phyloP scores from a whole-genome alignment of 2,797 vertebrate species.

The Arrhamphus sclerolepis region DNA sequence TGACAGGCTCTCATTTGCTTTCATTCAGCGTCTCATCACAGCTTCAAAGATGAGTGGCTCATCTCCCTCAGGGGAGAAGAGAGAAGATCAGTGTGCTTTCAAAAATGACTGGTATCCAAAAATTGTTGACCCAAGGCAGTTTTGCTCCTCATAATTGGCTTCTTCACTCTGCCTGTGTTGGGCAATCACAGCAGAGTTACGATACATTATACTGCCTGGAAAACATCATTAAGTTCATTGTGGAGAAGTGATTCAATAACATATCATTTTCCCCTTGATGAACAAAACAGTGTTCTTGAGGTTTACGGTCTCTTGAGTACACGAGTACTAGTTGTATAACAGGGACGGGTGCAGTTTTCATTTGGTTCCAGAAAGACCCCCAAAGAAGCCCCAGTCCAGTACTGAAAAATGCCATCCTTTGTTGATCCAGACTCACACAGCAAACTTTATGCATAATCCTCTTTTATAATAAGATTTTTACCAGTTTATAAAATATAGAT shows the following conservation, averaged over 20 bases:
- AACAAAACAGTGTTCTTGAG: slow-evolving; percentile 51
- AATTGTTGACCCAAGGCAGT: slow-evolving; percentile 71
- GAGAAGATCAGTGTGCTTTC: slow-evolving; percentile 63
- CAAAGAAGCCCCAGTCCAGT: slow-evolving; percentile 19
- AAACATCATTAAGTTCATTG: slow-evolving; percentile 69
- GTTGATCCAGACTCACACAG: slow-evolving; percentile 3
- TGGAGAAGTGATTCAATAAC: slow-evolving; percentile 70
- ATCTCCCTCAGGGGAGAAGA: slow-evolving; percentile 60
- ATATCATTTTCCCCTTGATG: slow-evolving; percentile 71
- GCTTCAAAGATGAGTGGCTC: slow-evolving; percentile 77
- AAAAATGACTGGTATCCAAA: slow-evolving; percentile 79
- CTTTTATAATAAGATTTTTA: background rate
- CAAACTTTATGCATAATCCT: background rate
- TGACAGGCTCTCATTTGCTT: slow-evolving; percentile 79
- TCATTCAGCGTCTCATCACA: slow-evolving; percentile 76
- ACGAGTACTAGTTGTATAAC: slow-evolving; percentile 45
- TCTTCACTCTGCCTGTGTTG: slow-evolving; percentile 66
- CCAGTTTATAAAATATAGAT: too few species aligned
- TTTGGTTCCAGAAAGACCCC: slow-evolving; percentile 40
- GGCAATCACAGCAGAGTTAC: slow-evolving; percentile 66
- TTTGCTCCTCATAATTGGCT: slow-evolving; percentile 72
- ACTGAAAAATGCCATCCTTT: slow-evolving; percentile 39
- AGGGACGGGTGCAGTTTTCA: slow-evolving; percentile 26
- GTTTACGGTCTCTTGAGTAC: slow-evolving; percentile 24
- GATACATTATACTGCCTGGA: slow-evolving; percentile 70